Evolutionary conservation across 2,888 invertebrate genomes (phyloP).

Genomic region (Belgica antarctica): DNA sequence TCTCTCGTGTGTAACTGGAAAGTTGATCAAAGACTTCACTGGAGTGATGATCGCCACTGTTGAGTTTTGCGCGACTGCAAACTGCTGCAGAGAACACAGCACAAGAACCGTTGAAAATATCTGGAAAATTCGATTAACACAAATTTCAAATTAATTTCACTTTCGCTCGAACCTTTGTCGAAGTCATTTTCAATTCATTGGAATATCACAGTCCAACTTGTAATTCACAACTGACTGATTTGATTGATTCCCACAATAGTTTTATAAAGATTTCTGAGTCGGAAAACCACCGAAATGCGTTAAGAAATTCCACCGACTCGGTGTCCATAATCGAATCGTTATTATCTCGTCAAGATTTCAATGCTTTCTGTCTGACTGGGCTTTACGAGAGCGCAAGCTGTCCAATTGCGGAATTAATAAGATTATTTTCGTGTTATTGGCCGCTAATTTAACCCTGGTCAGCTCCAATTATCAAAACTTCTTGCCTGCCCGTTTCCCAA

Average conservation of each 20-base stretch:
- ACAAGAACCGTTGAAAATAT: background rate
- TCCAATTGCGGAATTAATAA: background rate
- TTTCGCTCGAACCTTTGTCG: conserved; percentile 7
- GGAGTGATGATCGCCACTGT: background rate
- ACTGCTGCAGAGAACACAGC: background rate
- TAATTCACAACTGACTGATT: conserved; percentile 33
- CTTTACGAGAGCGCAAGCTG: no score
- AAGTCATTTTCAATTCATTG: conserved; percentile 20
- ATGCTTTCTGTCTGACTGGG: no score
- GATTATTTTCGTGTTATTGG: background rate
- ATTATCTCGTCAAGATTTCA: no score
- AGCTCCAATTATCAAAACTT: background rate
- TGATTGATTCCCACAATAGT: conserved; percentile 18
- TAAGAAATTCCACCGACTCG: background rate
- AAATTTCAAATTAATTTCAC: background rate
- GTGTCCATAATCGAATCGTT: background rate
- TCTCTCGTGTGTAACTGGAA: conserved; percentile 26
- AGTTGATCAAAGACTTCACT: background rate
- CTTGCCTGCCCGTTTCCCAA: no score
- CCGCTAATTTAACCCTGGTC: conserved; percentile 9
- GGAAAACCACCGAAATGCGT: conserved; percentile 6
- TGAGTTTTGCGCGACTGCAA: background rate
- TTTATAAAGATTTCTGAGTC: conserved; percentile 33
- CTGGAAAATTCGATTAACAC: no score
- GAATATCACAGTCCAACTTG: conserved; percentile 8